Percentiles rank a stretch among this genome's conserved stretches.
phyloP scores from a whole-genome alignment of 2,888 invertebrate genomes.

The Erynnis tages region DNA sequence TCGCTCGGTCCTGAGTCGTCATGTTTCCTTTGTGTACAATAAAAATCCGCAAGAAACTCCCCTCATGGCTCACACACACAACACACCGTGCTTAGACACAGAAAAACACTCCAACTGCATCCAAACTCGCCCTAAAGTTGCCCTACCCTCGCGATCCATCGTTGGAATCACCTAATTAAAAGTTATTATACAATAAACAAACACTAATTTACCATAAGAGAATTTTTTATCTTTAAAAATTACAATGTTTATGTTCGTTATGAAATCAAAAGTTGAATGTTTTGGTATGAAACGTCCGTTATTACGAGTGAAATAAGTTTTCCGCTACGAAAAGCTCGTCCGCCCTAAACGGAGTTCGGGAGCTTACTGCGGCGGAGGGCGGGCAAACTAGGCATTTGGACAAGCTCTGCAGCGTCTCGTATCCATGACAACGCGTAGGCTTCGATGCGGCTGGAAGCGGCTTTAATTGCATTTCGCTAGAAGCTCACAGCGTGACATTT shows the following conservation, averaged over 20 bases:
- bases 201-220: constrained; percentile 13
- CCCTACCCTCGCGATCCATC: constrained; percentile 13
- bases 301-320: constrained; percentile 22
- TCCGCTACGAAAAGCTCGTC: constrained; percentile 36
- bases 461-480: constrained; percentile 25
- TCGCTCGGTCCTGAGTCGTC: constrained; percentile 70
- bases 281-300: neutral
- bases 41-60: constrained; percentile 46
- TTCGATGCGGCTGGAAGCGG: constrained; percentile 46
- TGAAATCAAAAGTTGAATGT: constrained; percentile 29
- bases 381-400: constrained; percentile 32
- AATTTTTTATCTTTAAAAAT: constrained; percentile 32
- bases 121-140: constrained; percentile 46
- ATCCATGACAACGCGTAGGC: constrained; percentile 60
- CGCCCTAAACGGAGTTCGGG: constrained; percentile 45
- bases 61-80: constrained; percentile 68
- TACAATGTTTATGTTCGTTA: too few relatives aligned
- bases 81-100: constrained; percentile 53
- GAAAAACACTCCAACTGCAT: constrained; percentile 70
- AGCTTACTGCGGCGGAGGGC: constrained; percentile 74
- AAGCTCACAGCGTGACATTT: constrained; percentile 1
- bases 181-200: neutral
- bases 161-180: neutral
- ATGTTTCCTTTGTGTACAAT: constrained; percentile 54
- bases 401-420: constrained; percentile 74